Evolutionary conservation across 2,113 vertebrate species (phyloP).

Genomic region (Gasterosteus nipponicus): DNA sequence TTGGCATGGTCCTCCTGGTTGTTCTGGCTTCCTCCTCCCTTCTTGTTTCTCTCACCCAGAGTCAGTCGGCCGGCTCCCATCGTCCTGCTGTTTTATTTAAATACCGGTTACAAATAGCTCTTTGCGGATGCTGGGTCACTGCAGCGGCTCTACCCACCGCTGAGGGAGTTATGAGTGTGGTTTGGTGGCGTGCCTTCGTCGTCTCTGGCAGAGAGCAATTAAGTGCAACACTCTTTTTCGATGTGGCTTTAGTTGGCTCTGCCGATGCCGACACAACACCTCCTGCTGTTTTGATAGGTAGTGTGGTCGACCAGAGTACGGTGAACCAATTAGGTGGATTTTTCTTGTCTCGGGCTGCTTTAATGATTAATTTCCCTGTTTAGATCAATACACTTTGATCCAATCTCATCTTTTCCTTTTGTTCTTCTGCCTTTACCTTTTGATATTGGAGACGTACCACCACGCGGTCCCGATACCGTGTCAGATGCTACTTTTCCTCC

Average conservation of each 20-base stretch:
- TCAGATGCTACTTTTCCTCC: neutral
- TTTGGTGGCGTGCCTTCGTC: slow-evolving; percentile 58
- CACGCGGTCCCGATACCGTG: neutral
- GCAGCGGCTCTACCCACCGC: slow-evolving; percentile 34
- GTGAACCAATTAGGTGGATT: too few relatives aligned
- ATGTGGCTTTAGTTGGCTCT: slow-evolving; percentile 11
- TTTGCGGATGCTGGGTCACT: slow-evolving; percentile 45
- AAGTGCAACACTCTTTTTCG: slow-evolving; percentile 47
- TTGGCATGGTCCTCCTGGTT: neutral
- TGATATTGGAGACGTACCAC: neutral
- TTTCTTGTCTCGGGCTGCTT: neutral
- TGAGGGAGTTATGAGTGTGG: slow-evolving; percentile 64
- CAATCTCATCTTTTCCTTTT: neutral
- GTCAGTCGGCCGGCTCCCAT: slow-evolving; percentile 30
- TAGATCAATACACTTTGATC: neutral
- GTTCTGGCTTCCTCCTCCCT: slow-evolving; percentile 16
- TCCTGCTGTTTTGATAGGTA: slow-evolving; percentile 33
- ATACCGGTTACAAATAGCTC: slow-evolving; percentile 59
- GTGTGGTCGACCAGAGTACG: neutral
- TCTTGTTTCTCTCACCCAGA: slow-evolving; percentile 33
- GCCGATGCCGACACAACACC: slow-evolving; percentile 11
- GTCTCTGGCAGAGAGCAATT: slow-evolving; percentile 52
- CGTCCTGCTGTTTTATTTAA: slow-evolving; percentile 62
- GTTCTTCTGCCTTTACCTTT: neutral
- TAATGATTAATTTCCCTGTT: neutral